These are phyloP conservation scores for Stegastes partitus DNA, from an alignment of 2,113 vertebrate genomes.

Conservation along the genomic window DNA sequence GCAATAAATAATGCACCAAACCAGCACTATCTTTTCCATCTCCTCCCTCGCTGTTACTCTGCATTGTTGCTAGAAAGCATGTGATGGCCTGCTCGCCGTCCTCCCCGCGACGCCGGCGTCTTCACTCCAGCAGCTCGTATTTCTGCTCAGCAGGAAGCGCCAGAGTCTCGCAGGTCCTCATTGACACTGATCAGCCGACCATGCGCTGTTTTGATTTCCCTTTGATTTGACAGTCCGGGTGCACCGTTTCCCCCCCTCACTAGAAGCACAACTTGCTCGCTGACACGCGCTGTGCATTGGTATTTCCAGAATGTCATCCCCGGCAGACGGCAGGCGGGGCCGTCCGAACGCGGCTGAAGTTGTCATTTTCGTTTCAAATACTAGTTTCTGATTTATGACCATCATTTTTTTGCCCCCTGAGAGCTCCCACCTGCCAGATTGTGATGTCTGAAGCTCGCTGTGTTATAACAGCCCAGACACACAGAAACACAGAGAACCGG, in stretches of 20 bases:
- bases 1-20: conserved; percentile 36
- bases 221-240: conserved; percentile 70
- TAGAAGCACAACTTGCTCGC: conserved; percentile 50
- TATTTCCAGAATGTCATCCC: conserved; percentile 60
- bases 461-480: conserved; percentile 11
- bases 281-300: conserved; percentile 42
- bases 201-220: conserved; percentile 66
- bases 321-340: conserved; percentile 21
- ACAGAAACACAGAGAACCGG: background rate
- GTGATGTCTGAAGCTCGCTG: conserved; percentile 51
- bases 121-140: conserved; percentile 45
- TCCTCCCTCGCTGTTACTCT: conserved; percentile 11
- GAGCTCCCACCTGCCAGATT: conserved; percentile 53
- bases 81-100: conserved; percentile 10
- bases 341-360: conserved; percentile 48
- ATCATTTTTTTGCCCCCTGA: conserved; percentile 17
- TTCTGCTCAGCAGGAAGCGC: conserved; percentile 42
- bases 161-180: conserved; percentile 47
- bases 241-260: background rate
- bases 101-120: conserved; percentile 18
- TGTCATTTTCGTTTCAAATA: conserved; percentile 61
- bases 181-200: conserved; percentile 65
- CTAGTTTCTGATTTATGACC: conserved; percentile 63
- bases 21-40: conserved; percentile 15
- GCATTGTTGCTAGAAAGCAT: conserved; percentile 15